phyloP scores from a whole-genome alignment of 1,140 invertebrate genomes.

The Lepidostoma basale region DNA sequence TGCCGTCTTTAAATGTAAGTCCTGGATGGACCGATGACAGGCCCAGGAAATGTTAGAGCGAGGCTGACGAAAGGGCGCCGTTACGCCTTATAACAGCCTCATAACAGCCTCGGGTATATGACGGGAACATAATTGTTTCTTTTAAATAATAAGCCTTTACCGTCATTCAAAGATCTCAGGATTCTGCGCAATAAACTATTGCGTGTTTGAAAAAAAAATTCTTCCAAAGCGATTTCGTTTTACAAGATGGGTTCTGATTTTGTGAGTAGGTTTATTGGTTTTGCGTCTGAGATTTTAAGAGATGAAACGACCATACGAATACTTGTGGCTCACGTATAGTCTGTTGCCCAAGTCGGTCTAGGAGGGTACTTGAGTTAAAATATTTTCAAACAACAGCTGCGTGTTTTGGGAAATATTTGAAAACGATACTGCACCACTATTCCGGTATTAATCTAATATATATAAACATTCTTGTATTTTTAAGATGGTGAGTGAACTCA shows the following conservation, averaged over 20 bases:
- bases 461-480: not conserved
- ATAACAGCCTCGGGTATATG: no score
- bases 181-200: no score
- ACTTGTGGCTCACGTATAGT: conserved; percentile 10
- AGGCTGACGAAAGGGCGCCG: no score
- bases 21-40: no score
- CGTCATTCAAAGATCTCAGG: no score
- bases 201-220: no score
- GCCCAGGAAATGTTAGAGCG: no score
- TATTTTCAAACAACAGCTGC: conserved; percentile 45
- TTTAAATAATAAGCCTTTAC: no score
- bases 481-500: not conserved
- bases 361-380: conserved; percentile 41
- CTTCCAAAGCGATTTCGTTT: not conserved
- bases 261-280: not conserved
- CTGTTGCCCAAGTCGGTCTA: conserved; percentile 9
- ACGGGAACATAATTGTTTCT: no score
- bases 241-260: not conserved
- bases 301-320: not conserved
- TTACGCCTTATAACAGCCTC: no score
- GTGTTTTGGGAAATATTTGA: conserved; percentile 45
- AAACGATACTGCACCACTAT: not conserved
- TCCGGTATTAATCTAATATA: no score
- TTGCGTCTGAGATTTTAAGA: not conserved
- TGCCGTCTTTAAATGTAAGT: no score